These are phyloP conservation scores for Amniataba percoides DNA, from an alignment of 2,797 vertebrate genomes.

Conservation along the genomic window DNA sequence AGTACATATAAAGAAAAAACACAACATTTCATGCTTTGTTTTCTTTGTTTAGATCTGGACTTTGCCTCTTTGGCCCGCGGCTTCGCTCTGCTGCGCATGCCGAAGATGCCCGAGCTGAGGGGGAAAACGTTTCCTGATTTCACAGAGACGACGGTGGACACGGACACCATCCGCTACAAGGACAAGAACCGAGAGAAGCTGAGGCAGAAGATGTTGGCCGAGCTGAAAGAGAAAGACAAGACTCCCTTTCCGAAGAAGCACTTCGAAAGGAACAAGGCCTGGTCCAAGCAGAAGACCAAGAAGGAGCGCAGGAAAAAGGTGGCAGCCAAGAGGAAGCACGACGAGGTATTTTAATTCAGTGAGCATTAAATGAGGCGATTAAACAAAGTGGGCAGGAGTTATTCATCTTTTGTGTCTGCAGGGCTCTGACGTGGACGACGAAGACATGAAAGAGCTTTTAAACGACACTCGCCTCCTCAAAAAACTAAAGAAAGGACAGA, in stretches of 20 bases:
- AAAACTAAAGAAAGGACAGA: conserved; percentile 92
- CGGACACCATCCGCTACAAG: conserved; percentile 92
- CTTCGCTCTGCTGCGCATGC: conserved; percentile 94
- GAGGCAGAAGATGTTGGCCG: conserved; percentile 88
- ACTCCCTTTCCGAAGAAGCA: conserved; percentile 69
- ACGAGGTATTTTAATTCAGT: conserved; percentile 84
- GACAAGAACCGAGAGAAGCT: conserved; percentile 94
- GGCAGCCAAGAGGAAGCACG: conserved; percentile 87
- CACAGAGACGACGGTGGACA: conserved; percentile 84
- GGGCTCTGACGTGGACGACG: conserved; percentile 86
- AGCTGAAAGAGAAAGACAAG: conserved; percentile 78
- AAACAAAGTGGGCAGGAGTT: not conserved
- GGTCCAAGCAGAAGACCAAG: conserved; percentile 95
- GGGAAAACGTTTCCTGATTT: conserved; percentile 91
- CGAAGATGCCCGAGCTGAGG: conserved; percentile 94
- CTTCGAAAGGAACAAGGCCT: conserved; percentile 88
- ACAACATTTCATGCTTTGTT: not conserved
- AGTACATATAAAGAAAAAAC: not conserved
- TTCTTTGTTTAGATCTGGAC: conserved; percentile 88
- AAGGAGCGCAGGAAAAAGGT: conserved; percentile 89
- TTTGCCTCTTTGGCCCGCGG: conserved; percentile 89
- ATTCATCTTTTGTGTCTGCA: conserved; percentile 24
- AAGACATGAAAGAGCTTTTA: conserved; percentile 91
- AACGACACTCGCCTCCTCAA: conserved; percentile 94
- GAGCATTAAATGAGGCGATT: rapidly evolving